phyloP scores from a whole-genome alignment of 2,888 invertebrate species.

The Coelinius sp. region DNA sequence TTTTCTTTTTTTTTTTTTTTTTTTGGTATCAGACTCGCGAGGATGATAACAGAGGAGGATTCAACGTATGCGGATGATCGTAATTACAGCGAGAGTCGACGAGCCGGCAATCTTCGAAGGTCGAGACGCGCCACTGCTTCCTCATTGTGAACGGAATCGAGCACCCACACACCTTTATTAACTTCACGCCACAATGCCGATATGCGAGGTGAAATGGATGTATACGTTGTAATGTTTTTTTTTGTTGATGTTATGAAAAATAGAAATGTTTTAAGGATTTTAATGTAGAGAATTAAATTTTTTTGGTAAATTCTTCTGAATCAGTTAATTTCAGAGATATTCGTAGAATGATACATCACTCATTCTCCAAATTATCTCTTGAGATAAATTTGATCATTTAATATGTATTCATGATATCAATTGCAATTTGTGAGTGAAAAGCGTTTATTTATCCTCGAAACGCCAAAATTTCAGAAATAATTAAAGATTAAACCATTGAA shows the following conservation, averaged over 20 bases:
- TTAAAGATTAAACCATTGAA: constrained; percentile 15
- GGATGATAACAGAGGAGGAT: constrained; percentile 12
- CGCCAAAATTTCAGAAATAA: not conserved
- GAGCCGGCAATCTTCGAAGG: constrained; percentile 61
- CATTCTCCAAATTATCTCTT: not conserved
- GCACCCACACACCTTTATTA: constrained; percentile 45
- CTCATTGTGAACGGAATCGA: constrained; percentile 55
- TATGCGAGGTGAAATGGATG: not conserved
- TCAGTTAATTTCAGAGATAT: too few relatives aligned
- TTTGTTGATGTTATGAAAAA: not conserved
- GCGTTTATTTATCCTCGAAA: not conserved
- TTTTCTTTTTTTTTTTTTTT: not conserved
- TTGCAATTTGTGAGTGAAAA: not conserved
- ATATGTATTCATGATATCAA: not conserved
- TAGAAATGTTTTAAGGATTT: not conserved
- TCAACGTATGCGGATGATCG: constrained; percentile 6
- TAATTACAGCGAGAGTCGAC: constrained; percentile 19
- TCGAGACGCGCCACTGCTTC: constrained; percentile 60
- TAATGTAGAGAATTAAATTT: too few relatives aligned
- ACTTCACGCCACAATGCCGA: constrained; percentile 41
- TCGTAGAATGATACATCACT: too few relatives aligned
- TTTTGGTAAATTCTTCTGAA: too few relatives aligned
- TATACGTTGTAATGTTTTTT: not conserved
- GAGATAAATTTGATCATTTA: not conserved
- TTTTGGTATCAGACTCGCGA: not conserved